Evolutionary conservation across 2,113 vertebrate genomes (phyloP), one percentile per base, ranked within the genome.

Genomic region (Megaceryle torquata): DNA sequence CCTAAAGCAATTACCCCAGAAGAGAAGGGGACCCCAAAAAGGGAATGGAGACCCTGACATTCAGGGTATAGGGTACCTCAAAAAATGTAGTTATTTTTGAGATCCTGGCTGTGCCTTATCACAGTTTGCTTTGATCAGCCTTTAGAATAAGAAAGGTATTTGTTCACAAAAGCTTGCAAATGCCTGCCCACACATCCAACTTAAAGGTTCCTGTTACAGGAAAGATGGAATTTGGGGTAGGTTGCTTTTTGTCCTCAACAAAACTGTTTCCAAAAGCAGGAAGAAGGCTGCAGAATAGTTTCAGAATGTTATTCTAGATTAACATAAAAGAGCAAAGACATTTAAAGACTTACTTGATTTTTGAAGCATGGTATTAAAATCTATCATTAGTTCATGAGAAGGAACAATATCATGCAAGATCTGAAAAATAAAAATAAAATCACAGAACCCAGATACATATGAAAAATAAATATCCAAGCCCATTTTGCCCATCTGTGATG

Each of bases 331-430:
- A 76, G 9, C 7, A 70, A 43, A 76, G 68, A 57, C 86, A 63
- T 86, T 74, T 29, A 78, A 95, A 72, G 29, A 93, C 93, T 97
- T 98, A 99, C 99, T 98, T 96, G 98, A 98, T 48, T 98, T 96
- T 85, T 98, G 97, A 90, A 99, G 98, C 72, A 99, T 96, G 19
- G 50, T 89, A 84, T 97, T 98, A 90, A 99, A 99, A 84, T 99
- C 98, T 96, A 99, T 96, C 99, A 99, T 99, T 84, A 99, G 92
- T 80, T 98, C 98, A 86, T 99, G 99, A 94, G 99, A 99, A 33
- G 99, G 99, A 74, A 99, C 99, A 86, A 98, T 96, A 10, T 92
- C 57, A 65, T 98, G 97, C 84, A 99, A 98, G 43, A 96, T 95
- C 99, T 99, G 93, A 28, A 85, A 94, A 81, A 69, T 41, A 50